Percentiles rank a stretch among this genome's conserved stretches.
Evolutionary conservation across 2,888 invertebrate genomes (phyloP).

Genomic region (Hydraecia micacea): DNA sequence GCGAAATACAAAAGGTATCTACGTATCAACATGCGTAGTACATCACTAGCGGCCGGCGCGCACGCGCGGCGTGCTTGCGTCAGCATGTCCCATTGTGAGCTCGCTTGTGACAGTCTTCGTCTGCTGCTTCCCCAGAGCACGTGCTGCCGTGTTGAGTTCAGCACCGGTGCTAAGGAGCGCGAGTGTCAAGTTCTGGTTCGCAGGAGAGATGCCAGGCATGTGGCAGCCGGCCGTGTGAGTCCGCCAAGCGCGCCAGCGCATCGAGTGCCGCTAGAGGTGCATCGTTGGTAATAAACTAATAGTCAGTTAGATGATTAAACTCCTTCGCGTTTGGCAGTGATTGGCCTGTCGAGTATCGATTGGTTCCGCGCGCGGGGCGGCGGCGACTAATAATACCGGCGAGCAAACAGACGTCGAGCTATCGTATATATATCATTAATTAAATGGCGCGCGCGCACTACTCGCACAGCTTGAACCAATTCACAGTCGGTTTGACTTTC

Average conservation of each 20-base stretch:
- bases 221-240: not conserved
- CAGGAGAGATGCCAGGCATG: not conserved
- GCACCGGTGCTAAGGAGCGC: not conserved
- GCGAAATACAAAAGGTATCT: not conserved
- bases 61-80: not conserved
- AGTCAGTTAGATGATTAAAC: conserved; percentile 30
- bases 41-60: not conserved
- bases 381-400: conserved; percentile 26
- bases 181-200: not conserved
- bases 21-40: not conserved
- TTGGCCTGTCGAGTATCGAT: conserved; percentile 34
- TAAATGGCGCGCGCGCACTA: conserved; percentile 22
- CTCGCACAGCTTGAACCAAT: not conserved
- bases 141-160: not conserved
- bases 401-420: conserved; percentile 1
- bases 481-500: not conserved
- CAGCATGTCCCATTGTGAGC: not conserved
- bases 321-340: conserved; percentile 32
- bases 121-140: not conserved
- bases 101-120: too few species aligned
- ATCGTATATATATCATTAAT: conserved; percentile 25
- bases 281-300: conserved; percentile 17
- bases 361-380: not conserved
- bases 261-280: not conserved
- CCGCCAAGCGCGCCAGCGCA: not conserved